A percentile compares a stretch with the other conserved stretches of the same genome.
Evolutionary conservation across 1,140 invertebrate genomes (phyloP).

Genomic region (Apolygus lucorum): DNA sequence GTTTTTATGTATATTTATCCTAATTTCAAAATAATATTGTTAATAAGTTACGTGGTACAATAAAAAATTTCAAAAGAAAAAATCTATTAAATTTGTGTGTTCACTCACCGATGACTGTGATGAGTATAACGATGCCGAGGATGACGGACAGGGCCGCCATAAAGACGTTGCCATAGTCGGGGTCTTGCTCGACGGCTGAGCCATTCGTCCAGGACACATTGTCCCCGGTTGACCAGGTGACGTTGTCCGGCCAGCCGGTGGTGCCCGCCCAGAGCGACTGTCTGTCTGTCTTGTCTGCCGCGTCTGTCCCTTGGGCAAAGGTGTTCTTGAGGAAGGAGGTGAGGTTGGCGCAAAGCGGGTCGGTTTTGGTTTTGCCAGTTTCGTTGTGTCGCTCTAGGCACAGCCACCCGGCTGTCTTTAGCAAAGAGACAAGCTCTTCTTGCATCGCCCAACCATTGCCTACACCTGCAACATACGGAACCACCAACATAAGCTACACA

Average conservation of each 20-base stretch:
- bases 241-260: background rate
- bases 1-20: no score
- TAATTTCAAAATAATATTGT: no score
- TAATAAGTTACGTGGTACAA: no score
- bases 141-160: constrained; percentile 32
- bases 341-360: constrained; percentile 16
- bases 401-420: constrained; percentile 19
- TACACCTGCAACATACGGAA: constrained; percentile 20
- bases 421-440: constrained; percentile 20
- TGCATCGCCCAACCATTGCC: constrained; percentile 20
- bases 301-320: background rate
- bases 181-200: constrained; percentile 5
- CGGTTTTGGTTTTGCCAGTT: background rate
- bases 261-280: constrained; percentile 3
- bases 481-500: no score
- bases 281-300: background rate
- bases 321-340: background rate
- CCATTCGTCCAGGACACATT: background rate
- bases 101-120: constrained; percentile 35
- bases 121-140: constrained; percentile 34
- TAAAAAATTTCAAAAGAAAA: no score
- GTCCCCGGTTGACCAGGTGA: background rate
- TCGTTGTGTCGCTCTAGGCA: constrained; percentile 12
- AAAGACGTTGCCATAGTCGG: constrained; percentile 24
- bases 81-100: no score